phyloP scores from a whole-genome alignment of 1,140 invertebrate genomes.

The Psix sp. region DNA sequence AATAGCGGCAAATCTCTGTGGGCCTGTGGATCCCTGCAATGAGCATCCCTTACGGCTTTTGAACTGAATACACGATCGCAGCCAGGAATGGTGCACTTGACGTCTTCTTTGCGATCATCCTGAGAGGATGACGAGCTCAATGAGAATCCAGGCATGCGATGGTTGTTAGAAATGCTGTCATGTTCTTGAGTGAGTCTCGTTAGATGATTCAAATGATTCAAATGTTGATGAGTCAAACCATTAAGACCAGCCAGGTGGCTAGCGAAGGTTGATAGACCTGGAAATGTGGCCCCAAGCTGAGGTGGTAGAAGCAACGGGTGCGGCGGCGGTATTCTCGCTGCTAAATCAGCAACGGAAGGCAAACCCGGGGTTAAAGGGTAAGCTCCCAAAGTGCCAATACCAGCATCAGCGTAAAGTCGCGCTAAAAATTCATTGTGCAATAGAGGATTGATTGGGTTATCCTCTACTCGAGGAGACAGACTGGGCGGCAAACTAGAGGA shows the following conservation, averaged over 20 bases:
- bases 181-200: slow-evolving; percentile 67
- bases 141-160: slow-evolving; percentile 42
- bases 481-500: slow-evolving; percentile 76
- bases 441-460: slow-evolving; percentile 70
- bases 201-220: slow-evolving; percentile 78
- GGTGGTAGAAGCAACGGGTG: slow-evolving; percentile 70
- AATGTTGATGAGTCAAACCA: slow-evolving; percentile 78
- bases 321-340: slow-evolving; percentile 69
- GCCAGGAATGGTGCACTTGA: slow-evolving; percentile 79
- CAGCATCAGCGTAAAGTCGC: slow-evolving; percentile 86
- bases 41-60: slow-evolving; percentile 79
- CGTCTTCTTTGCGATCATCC: slow-evolving; percentile 74
- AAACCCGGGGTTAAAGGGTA: slow-evolving; percentile 65
- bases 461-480: slow-evolving; percentile 71
- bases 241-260: slow-evolving; percentile 79
- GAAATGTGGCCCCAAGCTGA: slow-evolving; percentile 74
- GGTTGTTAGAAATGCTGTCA: slow-evolving; percentile 26
- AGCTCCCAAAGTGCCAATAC: slow-evolving; percentile 66
- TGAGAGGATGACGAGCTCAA: slow-evolving; percentile 51
- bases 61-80: slow-evolving; percentile 81
- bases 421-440: slow-evolving; percentile 88
- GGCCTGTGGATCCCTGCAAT: slow-evolving; percentile 77
- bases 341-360: slow-evolving; percentile 66
- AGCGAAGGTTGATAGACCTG: slow-evolving; percentile 69
- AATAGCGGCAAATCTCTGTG: slow-evolving; percentile 70